Base-by-base conservation (phyloP, 2,797 vertebrate species). In the Sebastes steindachneri region DNA sequence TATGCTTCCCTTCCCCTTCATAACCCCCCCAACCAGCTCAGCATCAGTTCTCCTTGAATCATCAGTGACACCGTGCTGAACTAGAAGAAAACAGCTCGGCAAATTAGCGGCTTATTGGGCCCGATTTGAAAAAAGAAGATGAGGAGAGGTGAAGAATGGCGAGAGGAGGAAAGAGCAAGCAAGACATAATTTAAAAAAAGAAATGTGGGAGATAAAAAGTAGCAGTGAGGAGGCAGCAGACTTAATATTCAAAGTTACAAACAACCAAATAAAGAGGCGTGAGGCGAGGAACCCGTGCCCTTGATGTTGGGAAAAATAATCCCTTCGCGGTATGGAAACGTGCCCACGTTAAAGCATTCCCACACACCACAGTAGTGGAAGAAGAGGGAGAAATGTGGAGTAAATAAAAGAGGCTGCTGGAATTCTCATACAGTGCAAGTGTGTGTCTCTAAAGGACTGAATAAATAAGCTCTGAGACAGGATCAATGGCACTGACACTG, bases 401-500 rank as follows among this genome's bases (percentile, higher is more conserved):
- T 31, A 63, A 35, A 26, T 60, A 51, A 67, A 71, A 63, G 9
- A 41, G 35, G 37, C 8, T 5, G 59, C 6, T 35, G 9, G 15
- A 65, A 84, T 87, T 72, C 63, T 83, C 26, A 72, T 80, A 64
- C 66, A 58, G 75, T 48, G 71, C 64, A 17, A 68, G 76, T 41
- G 68, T 69, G 64, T 51, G 12, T 85, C 85, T 92, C 76, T 58
- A 53, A 83, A 84, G 83, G 64, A 67, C 77, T 83, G 89, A 89
- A 89, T 90, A 88, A 93, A 92, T 88, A 72, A 89, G 70, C 75
- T 33, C 5, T 26, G 73, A 93, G 86, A 88, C 83, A 48, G 82
- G 75, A 93, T 92, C 86, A 89, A 86, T 85, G 86, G 62, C 74
- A 75, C 75, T 14, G 77, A 88, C 87, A 73, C 29, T 59, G 79